phyloP scores from a whole-genome alignment of 2,113 vertebrate genomes.

The Microtus ochrogaster region DNA sequence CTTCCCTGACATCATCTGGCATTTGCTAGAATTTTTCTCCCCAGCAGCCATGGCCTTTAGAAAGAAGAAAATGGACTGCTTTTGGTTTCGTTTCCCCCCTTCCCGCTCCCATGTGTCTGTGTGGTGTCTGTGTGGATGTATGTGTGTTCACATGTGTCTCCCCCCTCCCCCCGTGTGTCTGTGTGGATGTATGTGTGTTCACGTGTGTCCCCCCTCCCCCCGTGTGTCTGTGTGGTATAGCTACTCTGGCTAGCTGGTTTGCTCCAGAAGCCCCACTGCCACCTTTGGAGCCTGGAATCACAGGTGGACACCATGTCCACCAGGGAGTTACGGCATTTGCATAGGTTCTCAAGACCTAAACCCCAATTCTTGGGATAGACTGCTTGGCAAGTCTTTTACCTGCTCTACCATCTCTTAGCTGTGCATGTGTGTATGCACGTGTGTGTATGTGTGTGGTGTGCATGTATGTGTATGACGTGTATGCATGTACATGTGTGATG shows the following conservation, averaged over 20 bases:
- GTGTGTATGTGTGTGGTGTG: no score
- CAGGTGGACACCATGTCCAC: not conserved
- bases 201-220: not conserved
- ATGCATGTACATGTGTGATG: no score
- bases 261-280: not conserved
- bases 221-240: not conserved
- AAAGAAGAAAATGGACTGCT: conserved; percentile 19
- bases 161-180: not conserved
- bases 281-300: not conserved
- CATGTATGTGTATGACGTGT: not conserved
- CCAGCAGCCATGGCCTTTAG: conserved; percentile 70
- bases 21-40: conserved; percentile 78
- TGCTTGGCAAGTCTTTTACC: not conserved
- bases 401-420: not conserved
- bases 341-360: not conserved
- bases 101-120: not conserved
- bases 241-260: not conserved
- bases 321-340: not conserved
- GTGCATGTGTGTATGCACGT: not conserved
- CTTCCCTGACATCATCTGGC: conserved; percentile 76
- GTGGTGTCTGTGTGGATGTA: no score
- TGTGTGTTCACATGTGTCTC: no score
- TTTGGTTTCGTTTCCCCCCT: not conserved
- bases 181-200: not conserved
- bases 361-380: not conserved